phyloP scores from a whole-genome alignment of 2,113 vertebrate species.

The Struthidea cinerea region DNA sequence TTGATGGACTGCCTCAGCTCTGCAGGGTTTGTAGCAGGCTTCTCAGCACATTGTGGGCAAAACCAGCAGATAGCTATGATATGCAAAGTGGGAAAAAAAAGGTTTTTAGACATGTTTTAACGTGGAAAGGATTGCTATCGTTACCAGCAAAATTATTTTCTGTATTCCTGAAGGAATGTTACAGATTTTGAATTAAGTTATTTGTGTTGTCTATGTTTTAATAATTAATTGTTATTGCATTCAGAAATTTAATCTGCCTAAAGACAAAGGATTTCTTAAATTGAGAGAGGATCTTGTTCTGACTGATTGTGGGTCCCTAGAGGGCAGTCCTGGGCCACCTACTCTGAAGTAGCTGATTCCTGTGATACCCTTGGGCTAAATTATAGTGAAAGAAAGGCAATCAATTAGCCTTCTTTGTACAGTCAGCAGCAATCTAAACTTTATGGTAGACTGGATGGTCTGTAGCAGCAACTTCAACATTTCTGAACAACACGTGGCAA shows the following conservation, averaged over 20 bases:
- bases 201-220: neutral
- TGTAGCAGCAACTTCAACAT: neutral
- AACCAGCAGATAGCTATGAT: neutral
- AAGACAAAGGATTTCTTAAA: neutral
- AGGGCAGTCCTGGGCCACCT: neutral
- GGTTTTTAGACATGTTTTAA: neutral
- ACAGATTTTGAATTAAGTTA: neutral
- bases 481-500: neutral
- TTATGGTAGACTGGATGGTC: too few species aligned
- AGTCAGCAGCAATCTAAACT: neutral
- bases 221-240: neutral
- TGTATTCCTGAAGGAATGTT: neutral
- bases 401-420: neutral
- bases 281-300: neutral
- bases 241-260: neutral
- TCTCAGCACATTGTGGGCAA: rapidly evolving
- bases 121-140: neutral
- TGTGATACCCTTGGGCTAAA: neutral
- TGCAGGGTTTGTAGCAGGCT: neutral
- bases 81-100: neutral
- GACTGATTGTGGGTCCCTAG: neutral
- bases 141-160: neutral
- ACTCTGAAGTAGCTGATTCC: neutral
- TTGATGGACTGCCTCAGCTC: neutral
- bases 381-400: neutral